Evolutionary conservation across 2,797 vertebrate species (phyloP).

Genomic region (Ctenosaura bakeri): DNA sequence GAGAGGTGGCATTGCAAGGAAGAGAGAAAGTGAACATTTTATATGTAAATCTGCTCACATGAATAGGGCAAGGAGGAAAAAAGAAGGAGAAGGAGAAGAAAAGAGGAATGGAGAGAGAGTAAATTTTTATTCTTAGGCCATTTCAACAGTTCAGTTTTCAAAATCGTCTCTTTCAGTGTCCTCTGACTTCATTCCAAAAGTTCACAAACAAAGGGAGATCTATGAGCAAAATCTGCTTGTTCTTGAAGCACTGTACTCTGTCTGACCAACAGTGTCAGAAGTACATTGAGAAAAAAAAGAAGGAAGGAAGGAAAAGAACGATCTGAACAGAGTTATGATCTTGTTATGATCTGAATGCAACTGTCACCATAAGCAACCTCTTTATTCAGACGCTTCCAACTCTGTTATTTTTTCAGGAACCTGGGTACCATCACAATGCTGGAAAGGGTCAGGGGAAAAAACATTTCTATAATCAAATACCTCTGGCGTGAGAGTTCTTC

Average conservation of each 20-base stretch:
- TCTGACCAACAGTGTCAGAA: slow-evolving; percentile 43
- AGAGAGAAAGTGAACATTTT: slow-evolving; percentile 37
- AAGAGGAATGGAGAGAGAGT: slow-evolving; percentile 7
- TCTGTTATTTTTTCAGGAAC: slow-evolving; percentile 17
- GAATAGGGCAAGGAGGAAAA: slow-evolving; percentile 6
- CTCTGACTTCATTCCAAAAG: slow-evolving; percentile 61
- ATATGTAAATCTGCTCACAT: slow-evolving; percentile 72
- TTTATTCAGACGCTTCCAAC: slow-evolving; percentile 23
- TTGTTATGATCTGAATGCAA: slow-evolving; percentile 41
- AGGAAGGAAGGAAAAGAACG: background rate
- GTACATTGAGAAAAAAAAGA: slow-evolving; percentile 12
- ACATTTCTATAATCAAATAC: slow-evolving; percentile 11
- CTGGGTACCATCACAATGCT: background rate
- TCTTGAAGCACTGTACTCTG: slow-evolving; percentile 33
- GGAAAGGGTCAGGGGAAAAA: background rate
- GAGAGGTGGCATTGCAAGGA: slow-evolving; percentile 53
- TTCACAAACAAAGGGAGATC: slow-evolving; percentile 63
- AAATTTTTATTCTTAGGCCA: slow-evolving; percentile 70
- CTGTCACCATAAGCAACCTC: slow-evolving; percentile 39
- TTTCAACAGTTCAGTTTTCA: slow-evolving; percentile 64
- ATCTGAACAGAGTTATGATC: slow-evolving; percentile 18
- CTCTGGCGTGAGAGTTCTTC: background rate
- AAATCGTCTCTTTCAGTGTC: slow-evolving; percentile 55
- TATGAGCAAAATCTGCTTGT: slow-evolving; percentile 37
- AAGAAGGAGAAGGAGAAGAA: background rate